These are phyloP conservation scores for Platysternon megacephalum DNA, from an alignment of 2,113 vertebrate genomes.

Conservation along the genomic window DNA sequence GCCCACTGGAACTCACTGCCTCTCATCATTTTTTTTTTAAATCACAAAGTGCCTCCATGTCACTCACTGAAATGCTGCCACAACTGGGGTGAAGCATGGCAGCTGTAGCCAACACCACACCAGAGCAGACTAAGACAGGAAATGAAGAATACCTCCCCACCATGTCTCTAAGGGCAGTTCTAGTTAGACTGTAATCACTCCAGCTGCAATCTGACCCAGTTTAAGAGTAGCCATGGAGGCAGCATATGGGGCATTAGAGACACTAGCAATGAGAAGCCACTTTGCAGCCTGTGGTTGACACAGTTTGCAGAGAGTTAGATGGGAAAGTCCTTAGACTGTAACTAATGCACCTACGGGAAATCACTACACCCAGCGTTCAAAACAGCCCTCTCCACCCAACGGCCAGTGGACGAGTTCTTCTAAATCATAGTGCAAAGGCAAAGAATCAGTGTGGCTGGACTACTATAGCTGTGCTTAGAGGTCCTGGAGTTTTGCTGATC, in stretches of 20 bases:
- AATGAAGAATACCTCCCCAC: background rate
- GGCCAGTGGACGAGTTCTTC: background rate
- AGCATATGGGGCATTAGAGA: background rate
- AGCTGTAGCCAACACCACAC: accelerated
- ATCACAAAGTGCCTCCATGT: background rate
- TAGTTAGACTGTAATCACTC: background rate
- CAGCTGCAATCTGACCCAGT: background rate
- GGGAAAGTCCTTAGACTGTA: background rate
- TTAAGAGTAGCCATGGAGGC: background rate
- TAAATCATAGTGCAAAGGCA: accelerated
- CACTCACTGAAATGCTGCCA: accelerated
- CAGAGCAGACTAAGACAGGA: accelerated
- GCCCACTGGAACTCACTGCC: background rate
- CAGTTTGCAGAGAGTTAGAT: background rate
- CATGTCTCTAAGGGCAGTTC: accelerated
- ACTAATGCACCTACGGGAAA: background rate
- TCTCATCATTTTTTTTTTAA: background rate
- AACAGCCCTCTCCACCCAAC: background rate
- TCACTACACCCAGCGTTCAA: accelerated
- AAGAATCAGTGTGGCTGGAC: too few species aligned
- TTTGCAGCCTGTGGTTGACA: background rate
- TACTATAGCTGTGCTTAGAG: background rate
- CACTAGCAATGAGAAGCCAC: background rate
- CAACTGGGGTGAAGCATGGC: background rate
- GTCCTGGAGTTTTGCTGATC: background rate